Percentiles rank a stretch among this genome's conserved stretches.
Evolutionary conservation across 1,140 invertebrate species (phyloP).

Genomic region (Drosophila nikananu): DNA sequence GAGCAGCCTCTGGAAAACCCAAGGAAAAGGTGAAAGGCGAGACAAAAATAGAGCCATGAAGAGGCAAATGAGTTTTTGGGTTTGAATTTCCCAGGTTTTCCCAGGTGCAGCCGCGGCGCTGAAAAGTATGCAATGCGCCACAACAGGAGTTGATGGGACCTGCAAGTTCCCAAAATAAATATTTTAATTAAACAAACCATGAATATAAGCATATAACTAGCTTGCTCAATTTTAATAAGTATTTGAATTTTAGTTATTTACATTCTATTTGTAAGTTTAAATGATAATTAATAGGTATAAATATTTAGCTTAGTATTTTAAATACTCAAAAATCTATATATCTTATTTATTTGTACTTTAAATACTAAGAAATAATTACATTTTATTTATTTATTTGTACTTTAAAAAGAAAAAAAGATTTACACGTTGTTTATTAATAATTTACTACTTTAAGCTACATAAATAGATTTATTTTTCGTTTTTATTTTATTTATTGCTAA

Average conservation of each 20-base stretch:
- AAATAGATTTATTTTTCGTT: no score
- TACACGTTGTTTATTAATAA: no score
- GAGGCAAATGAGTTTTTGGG: constrained; percentile 8
- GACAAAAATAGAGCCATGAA: constrained; percentile 9
- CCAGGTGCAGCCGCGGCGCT: not conserved
- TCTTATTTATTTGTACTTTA: no score
- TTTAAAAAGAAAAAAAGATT: no score
- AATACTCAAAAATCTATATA: no score
- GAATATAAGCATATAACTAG: not conserved
- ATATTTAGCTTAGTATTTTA: no score
- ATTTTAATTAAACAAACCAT: not conserved
- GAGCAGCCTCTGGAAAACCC: not conserved
- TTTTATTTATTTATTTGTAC: no score
- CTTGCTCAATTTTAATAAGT: not conserved
- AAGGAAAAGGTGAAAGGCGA: not conserved
- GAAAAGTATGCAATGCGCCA: constrained; percentile 7
- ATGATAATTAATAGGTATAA: no score
- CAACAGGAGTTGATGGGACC: not conserved
- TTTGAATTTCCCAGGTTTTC: not conserved
- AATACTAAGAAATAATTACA: no score
- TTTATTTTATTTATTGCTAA: no score
- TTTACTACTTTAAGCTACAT: no score
- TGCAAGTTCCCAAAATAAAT: not conserved
- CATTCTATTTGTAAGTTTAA: not conserved
- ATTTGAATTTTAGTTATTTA: not conserved